Conservation (phyloP, 2,113 vertebrate genomes). For the Dipodomys stephensi region DNA sequence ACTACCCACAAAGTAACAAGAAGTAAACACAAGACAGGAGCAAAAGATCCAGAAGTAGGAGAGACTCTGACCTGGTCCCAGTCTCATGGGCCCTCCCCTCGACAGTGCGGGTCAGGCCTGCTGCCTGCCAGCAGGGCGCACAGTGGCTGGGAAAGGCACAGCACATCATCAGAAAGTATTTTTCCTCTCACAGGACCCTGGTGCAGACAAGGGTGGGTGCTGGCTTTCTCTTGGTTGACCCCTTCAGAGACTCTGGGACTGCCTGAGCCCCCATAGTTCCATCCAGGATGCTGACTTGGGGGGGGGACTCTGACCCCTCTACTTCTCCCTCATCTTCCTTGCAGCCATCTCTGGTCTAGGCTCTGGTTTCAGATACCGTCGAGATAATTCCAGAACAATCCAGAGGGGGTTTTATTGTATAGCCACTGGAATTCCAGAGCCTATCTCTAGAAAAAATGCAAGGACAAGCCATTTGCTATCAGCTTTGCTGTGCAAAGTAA, state of each 20-base stretch:
- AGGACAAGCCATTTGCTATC: background rate
- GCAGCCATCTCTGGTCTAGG: background rate
- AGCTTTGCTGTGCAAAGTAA: background rate
- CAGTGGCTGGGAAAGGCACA: background rate
- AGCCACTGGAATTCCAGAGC: background rate
- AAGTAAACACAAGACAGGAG: background rate
- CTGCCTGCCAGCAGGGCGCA: background rate
- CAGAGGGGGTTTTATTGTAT: background rate
- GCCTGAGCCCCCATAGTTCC: background rate
- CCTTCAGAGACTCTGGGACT: background rate
- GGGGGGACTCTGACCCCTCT: no score
- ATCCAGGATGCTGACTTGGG: background rate
- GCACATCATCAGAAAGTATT: background rate
- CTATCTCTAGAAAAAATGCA: background rate
- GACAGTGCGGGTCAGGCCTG: no score
- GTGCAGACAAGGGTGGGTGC: no score
- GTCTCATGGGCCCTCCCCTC: background rate
- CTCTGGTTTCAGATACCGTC: background rate
- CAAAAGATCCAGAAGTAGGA: background rate
- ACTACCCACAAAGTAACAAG: background rate
- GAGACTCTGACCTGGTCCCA: background rate
- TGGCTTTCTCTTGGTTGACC: background rate
- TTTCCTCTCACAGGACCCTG: background rate
- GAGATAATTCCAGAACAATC: slow-evolving; percentile 31
- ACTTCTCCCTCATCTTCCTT: background rate